These are phyloP conservation scores for Symphodus melops DNA, from an alignment of 2,113 vertebrate species.

Conservation along the genomic window DNA sequence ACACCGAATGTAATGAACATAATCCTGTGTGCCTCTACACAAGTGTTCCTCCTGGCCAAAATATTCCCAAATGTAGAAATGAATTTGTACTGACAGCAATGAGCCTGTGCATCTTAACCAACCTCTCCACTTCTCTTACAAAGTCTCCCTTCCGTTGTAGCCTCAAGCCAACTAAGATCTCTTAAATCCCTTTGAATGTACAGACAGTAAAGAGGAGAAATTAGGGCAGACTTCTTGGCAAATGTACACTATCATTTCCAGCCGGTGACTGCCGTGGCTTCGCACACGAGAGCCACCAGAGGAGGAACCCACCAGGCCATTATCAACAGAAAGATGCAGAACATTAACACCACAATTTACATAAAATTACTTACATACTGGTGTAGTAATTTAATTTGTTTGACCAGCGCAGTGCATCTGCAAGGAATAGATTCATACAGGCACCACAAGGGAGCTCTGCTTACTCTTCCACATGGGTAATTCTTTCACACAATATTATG, in stretches of 20 bases:
- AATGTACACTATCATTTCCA: slow-evolving; percentile 72
- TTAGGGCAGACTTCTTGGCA: slow-evolving; percentile 69
- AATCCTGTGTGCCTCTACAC: neutral
- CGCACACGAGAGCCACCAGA: slow-evolving; percentile 85
- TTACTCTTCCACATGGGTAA: slow-evolving; percentile 86
- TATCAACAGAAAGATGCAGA: slow-evolving; percentile 91
- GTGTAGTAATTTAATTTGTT: slow-evolving; percentile 95
- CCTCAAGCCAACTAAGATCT: slow-evolving; percentile 64
- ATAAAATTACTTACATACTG: slow-evolving; percentile 98
- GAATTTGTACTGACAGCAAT: slow-evolving; percentile 59
- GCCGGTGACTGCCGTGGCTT: slow-evolving; percentile 56
- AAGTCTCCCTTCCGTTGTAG: slow-evolving; percentile 50
- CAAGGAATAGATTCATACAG: slow-evolving; percentile 88
- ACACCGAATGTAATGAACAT: neutral
- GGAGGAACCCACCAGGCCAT: slow-evolving; percentile 84
- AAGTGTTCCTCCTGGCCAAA: slow-evolving; percentile 22
- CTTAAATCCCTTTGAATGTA: slow-evolving; percentile 68
- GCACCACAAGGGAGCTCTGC: slow-evolving; percentile 83
- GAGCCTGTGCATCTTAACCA: slow-evolving; percentile 50
- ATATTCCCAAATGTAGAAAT: slow-evolving; percentile 20
- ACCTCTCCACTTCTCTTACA: slow-evolving; percentile 47
- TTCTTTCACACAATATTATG: slow-evolving; percentile 82
- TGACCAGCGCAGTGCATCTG: slow-evolving; percentile 88
- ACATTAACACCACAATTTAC: slow-evolving; percentile 99
- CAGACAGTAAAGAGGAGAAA: slow-evolving; percentile 46